Percentiles rank a stretch among this genome's conserved stretches.
These are phyloP conservation scores for Octomys mimax DNA, from an alignment of 2,797 vertebrate genomes.

Conservation along the genomic window DNA sequence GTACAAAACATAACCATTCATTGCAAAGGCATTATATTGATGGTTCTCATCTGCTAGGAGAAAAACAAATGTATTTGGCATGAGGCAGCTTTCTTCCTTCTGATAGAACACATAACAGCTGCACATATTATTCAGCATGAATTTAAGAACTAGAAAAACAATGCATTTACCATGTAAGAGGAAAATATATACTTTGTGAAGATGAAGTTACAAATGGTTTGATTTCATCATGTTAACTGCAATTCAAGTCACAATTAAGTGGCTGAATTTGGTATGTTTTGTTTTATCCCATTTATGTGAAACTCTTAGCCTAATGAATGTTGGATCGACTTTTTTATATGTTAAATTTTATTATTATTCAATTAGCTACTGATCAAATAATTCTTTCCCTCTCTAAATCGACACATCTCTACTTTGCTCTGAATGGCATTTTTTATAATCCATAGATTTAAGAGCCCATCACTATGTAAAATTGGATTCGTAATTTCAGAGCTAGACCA, in stretches of 20 bases:
- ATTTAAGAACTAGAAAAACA: not conserved
- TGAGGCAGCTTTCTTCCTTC: not conserved
- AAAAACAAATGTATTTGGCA: not conserved
- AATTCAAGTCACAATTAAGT: not conserved
- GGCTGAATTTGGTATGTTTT: not conserved
- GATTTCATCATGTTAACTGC: not conserved
- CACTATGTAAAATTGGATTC: not conserved
- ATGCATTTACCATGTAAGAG: not conserved
- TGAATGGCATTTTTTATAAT: not conserved
- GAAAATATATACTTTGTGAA: conserved; percentile 14
- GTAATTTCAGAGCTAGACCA: not conserved
- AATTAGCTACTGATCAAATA: not conserved
- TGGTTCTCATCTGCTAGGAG: not conserved
- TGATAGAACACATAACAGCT: not conserved
- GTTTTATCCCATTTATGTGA: not conserved
- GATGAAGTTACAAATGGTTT: not conserved
- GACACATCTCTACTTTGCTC: not conserved
- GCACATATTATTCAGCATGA: not conserved
- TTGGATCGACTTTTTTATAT: not conserved
- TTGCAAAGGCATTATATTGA: not conserved
- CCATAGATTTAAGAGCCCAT: not conserved
- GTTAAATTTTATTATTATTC: conserved; percentile 7
- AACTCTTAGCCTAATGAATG: not conserved
- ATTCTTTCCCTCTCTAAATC: not conserved
- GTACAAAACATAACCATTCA: not conserved